phyloP scores from a whole-genome alignment of 2,113 vertebrate species.

The Platichthys flesus region DNA sequence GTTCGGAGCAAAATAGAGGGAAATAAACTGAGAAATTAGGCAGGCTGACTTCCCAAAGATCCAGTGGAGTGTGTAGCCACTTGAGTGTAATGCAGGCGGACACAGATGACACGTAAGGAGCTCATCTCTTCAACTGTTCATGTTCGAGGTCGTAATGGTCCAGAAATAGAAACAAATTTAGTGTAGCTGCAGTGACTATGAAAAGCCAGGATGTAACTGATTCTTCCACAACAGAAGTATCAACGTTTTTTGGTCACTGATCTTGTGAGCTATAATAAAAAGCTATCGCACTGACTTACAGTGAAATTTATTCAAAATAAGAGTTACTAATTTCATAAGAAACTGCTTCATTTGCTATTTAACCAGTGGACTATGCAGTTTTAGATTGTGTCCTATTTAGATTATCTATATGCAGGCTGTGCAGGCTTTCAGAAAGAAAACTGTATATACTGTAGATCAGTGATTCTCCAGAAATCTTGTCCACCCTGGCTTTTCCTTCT shows the following conservation, averaged over 20 bases:
- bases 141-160: slow-evolving; percentile 19
- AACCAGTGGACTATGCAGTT: not conserved
- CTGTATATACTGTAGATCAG: slow-evolving; percentile 31
- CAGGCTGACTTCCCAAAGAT: slow-evolving; percentile 7
- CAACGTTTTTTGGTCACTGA: not conserved
- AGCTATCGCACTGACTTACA: not conserved
- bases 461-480: slow-evolving; percentile 35
- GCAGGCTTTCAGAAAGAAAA: slow-evolving; percentile 25
- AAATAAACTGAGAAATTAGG: not conserved
- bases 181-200: slow-evolving; percentile 18
- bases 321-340: not conserved
- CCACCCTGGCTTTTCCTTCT: slow-evolving; percentile 5
- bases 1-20: not conserved
- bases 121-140: slow-evolving; percentile 20
- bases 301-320: slow-evolving; percentile 3
- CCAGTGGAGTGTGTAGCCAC: slow-evolving; percentile 19
- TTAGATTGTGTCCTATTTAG: slow-evolving; percentile 13
- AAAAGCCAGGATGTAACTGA: slow-evolving; percentile 8
- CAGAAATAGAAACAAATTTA: slow-evolving; percentile 16
- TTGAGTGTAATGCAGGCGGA: slow-evolving; percentile 38
- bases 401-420: slow-evolving; percentile 8
- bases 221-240: not conserved
- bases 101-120: slow-evolving; percentile 40
- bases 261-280: not conserved
- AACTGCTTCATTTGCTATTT: not conserved